Evolutionary conservation across 2,888 invertebrate species (phyloP).

Genomic region (Acronicta leporina): DNA sequence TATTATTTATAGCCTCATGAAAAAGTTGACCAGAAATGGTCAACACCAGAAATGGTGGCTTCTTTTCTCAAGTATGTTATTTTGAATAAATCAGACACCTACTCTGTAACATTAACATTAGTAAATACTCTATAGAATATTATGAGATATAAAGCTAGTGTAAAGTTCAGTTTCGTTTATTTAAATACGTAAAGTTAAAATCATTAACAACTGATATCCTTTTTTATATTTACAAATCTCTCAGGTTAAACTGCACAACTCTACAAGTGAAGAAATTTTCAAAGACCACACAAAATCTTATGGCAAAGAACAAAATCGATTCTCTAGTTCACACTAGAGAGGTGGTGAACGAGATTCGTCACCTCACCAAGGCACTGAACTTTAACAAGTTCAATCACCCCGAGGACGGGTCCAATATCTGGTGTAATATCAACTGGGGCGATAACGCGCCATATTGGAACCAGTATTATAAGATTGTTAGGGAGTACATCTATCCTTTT

Average conservation of each 20-base stretch:
- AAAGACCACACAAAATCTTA: slow-evolving; percentile 75
- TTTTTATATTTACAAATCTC: slow-evolving; percentile 35
- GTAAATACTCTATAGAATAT: too few species aligned
- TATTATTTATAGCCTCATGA: too few species aligned
- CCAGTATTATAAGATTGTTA: slow-evolving; percentile 79
- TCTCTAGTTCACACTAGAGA: slow-evolving; percentile 73
- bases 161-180: too few species aligned
- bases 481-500: slow-evolving; percentile 79
- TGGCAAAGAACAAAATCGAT: slow-evolving; percentile 76
- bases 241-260: slow-evolving; percentile 81
- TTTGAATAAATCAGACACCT: too few species aligned
- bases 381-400: slow-evolving; percentile 63
- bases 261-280: slow-evolving; percentile 81
- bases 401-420: slow-evolving; percentile 56
- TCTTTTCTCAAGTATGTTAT: too few species aligned
- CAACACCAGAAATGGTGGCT: too few species aligned
- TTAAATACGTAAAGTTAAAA: too few species aligned
- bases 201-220: too few species aligned
- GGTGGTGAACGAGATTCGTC: slow-evolving; percentile 76
- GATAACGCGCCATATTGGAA: slow-evolving; percentile 86
- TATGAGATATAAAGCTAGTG: too few species aligned
- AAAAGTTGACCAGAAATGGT: too few species aligned
- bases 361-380: slow-evolving; percentile 76
- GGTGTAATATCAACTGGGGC: slow-evolving; percentile 85
- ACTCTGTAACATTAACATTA: too few species aligned